Evolutionary conservation across 2,888 invertebrate genomes (phyloP).

Genomic region (Neuroscelio doddi): DNA sequence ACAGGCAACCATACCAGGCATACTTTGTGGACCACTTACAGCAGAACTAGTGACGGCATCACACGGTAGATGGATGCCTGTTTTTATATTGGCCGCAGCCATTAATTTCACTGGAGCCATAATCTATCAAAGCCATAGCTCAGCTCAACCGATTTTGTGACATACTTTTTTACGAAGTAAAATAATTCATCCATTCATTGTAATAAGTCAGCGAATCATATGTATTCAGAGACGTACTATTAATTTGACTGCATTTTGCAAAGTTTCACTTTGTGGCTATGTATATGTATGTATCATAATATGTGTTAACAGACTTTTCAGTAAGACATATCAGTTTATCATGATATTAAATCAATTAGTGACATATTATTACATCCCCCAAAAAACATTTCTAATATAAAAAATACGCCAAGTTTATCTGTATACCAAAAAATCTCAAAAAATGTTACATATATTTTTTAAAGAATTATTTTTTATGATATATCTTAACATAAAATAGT

Average conservation of each 20-base stretch:
- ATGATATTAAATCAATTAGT: slow-evolving; percentile 3
- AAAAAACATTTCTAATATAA: too few species aligned
- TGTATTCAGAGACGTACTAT: not conserved
- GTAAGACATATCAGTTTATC: not conserved
- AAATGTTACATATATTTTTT: too few species aligned
- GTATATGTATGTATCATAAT: not conserved
- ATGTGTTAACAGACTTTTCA: not conserved
- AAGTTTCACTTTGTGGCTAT: not conserved
- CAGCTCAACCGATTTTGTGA: slow-evolving; percentile 79
- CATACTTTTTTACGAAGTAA: slow-evolving; percentile 24
- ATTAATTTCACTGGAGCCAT: slow-evolving; percentile 83
- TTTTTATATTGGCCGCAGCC: slow-evolving; percentile 81
- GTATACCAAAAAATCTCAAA: too few species aligned
- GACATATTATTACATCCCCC: too few species aligned
- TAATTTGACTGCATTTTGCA: too few species aligned
- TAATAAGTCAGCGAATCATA: not conserved
- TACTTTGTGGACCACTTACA: slow-evolving; percentile 83
- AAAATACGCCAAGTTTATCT: too few species aligned
- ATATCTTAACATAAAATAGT: too few species aligned
- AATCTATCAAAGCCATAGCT: slow-evolving; percentile 82
- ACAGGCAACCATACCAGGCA: slow-evolving; percentile 83
- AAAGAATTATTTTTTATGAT: too few species aligned
- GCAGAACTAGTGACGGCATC: slow-evolving; percentile 82
- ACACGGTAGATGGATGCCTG: slow-evolving; percentile 82
- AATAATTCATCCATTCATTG: too few species aligned